phyloP scores from a whole-genome alignment of 2,888 invertebrate species.

The Eucera pruinosa region DNA sequence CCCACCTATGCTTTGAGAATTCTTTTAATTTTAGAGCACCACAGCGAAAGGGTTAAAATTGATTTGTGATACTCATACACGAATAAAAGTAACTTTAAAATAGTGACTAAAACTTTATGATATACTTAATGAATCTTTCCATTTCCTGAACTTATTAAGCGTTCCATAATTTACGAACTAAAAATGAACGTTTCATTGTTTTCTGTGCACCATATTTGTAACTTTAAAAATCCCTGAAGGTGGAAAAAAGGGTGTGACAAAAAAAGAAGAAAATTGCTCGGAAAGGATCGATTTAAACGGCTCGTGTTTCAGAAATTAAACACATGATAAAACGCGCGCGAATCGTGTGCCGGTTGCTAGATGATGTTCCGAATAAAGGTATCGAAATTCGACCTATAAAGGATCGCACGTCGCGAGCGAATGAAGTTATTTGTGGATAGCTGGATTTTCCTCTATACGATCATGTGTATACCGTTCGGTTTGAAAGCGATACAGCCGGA shows the following conservation, averaged over 20 bases:
- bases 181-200: too few species aligned
- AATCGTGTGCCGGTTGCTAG: background rate
- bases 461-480: conserved; percentile 4
- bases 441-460: conserved; percentile 23
- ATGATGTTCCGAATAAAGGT: conserved; percentile 11
- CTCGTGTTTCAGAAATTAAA: conserved; percentile 26
- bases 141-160: too few species aligned
- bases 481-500: conserved; percentile 25
- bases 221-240: too few species aligned
- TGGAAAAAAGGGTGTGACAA: background rate
- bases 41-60: too few species aligned
- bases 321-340: background rate
- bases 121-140: too few species aligned
- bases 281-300: conserved; percentile 24
- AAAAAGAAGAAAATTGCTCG: conserved; percentile 22
- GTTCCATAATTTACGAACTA: too few species aligned
- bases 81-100: too few species aligned
- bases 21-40: too few species aligned
- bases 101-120: too few species aligned
- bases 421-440: conserved; percentile 23
- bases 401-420: background rate
- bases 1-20: too few species aligned
- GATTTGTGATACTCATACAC: too few species aligned
- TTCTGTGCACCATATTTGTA: too few species aligned
- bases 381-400: conserved; percentile 13